Evolutionary conservation across 1,140 invertebrate genomes (phyloP), one percentile per base, ranked within the genome.

Genomic region (Heliconius hermathena): DNA sequence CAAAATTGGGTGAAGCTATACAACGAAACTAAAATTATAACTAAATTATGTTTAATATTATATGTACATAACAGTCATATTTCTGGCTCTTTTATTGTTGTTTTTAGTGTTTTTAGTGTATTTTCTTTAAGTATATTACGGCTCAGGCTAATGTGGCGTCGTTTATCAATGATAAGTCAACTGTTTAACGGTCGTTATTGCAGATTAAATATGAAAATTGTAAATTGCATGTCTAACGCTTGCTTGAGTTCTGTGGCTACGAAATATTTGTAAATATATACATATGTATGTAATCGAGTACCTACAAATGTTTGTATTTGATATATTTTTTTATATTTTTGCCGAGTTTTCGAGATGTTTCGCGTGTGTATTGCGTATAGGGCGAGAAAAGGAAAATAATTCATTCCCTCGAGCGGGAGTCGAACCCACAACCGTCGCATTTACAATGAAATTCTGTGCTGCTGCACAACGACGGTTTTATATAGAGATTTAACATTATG

Each of bases 161-260:
- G 76, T 85, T 84, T 84, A 83, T 83, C 77, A 83, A 79, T 84
- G 86, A 85, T 88, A 87, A 85, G 81, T 77, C 78, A 79, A 78
- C 79, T 85, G 82, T 85, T 88, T 84, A 87, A 88, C 88, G 84
- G 84, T 84, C 82, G 78, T 85, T 85, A 83, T 82, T 84, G 82
- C 76, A 84, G 84, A 85, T 87, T 85, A 87, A 81, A 81, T 85
- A 86, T 85, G 84, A 88, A 87, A 88, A 90, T 86, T 84, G 79
- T 86, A 82, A 86, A 85, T 84, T 86, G 84, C 88, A 88, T 77
- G 85, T 87, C 88, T 87, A 87, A 89, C 89, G 84, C 86, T 84
- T 82, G 82, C 83, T 81, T 85, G 79, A 70, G 73, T 73, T 66
- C 70, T 79, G 82, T 74, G 85, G 85, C 83, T 74, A 86, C 29